These are phyloP conservation scores for Aramus guarauna DNA, from an alignment of 2,113 vertebrate species.

Conservation along the genomic window DNA sequence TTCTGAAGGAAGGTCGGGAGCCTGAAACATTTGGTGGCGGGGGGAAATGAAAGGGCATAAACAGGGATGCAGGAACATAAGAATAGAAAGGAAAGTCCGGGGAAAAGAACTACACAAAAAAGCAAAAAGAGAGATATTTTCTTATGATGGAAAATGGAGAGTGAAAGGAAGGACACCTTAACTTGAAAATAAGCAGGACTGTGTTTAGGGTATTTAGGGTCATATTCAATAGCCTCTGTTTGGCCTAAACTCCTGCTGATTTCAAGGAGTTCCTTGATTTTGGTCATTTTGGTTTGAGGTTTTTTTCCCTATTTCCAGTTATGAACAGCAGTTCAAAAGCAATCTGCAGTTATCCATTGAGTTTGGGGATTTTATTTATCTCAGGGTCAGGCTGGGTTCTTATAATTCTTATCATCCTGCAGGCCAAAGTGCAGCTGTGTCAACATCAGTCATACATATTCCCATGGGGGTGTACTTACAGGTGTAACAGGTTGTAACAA, in stretches of 20 bases:
- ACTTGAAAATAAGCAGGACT: not conserved
- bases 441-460: not conserved
- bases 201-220: not conserved
- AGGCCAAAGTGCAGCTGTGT: not conserved
- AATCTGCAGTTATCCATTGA: not conserved
- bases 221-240: not conserved
- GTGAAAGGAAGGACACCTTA: not conserved
- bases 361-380: not conserved
- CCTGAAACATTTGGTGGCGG: not conserved
- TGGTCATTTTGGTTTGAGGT: rapidly evolving
- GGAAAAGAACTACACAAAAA: not conserved
- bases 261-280: not conserved
- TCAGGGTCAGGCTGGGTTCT: not conserved
- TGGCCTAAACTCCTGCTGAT: not conserved
- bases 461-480: rapidly evolving
- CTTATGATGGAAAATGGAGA: not conserved
- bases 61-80: too few relatives aligned
- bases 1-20: not conserved
- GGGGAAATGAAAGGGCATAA: not conserved
- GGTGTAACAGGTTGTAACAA: not conserved
- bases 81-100: not conserved
- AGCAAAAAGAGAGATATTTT: not conserved
- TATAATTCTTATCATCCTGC: not conserved
- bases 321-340: not conserved
- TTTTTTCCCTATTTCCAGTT: not conserved